A percentile compares a stretch with the other conserved stretches of the same genome.
Evolutionary conservation across 2,113 vertebrate genomes (phyloP).

Genomic region (Cervus canadensis): DNA sequence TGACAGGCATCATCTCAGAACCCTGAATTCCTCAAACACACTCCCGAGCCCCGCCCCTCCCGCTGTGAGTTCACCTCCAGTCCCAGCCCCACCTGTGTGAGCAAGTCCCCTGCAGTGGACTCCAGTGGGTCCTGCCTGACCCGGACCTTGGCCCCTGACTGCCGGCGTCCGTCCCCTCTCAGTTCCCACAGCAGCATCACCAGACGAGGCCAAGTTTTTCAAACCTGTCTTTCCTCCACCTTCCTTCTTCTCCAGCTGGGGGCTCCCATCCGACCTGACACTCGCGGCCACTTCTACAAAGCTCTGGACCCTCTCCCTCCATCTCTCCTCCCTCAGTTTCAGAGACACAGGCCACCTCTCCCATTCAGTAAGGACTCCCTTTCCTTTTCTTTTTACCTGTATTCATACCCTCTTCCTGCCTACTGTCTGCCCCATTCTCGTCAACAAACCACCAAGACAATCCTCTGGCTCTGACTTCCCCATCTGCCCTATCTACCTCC

Average conservation of each 20-base stretch:
- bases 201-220: neutral
- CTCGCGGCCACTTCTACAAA: neutral
- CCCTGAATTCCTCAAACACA: neutral
- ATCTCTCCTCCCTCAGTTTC: too few relatives aligned
- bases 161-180: neutral
- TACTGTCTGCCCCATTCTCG: neutral
- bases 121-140: neutral
- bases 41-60: accelerated
- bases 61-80: neutral
- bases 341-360: neutral
- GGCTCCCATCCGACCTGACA: neutral
- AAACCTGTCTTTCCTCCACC: neutral
- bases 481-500: neutral
- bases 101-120: neutral
- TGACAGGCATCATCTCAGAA: neutral
- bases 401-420: neutral
- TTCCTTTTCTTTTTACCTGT: neutral
- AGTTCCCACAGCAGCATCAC: neutral
- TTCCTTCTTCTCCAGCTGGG: neutral
- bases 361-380: neutral
- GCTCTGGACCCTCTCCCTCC: neutral
- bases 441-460: neutral
- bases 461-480: too few relatives aligned
- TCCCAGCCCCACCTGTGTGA: neutral
- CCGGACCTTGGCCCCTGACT: neutral